Evolutionary conservation across 1,140 invertebrate genomes (phyloP), one percentile per base, ranked within the genome.

Genomic region (Holotrichia oblita): DNA sequence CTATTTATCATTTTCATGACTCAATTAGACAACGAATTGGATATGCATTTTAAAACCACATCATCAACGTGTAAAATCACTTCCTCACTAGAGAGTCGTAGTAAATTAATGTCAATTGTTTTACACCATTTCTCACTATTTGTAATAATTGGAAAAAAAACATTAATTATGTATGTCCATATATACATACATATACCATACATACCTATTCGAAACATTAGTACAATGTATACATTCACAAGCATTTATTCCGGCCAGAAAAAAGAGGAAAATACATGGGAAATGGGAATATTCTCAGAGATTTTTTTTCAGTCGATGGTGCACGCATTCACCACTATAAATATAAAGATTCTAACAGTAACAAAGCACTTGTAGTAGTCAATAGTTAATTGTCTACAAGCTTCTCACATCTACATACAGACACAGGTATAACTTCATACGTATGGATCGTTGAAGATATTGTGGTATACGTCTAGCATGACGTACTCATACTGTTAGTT

Each of bases 21-120:
- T 55, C 48, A 55, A 55, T 55, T 55, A 55, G 48, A n/a, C 48
- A 55, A 55, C 14, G 48, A 55, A 55, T 55, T 55, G 48, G 14
- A 55, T 17, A 55, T n/a, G 17, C 48, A 17, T 17, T 14, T 55
- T 55, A 55, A 55, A 55, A 1, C 48, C 14, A 17, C 14, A 17
- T 55, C 2, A 55, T 55, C 48, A 17, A 55, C 48, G 14, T 17
- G n/a, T 17, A n/a, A 55, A 55, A 55, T 55, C 48, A 55, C n/a
- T 55, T 55, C 48, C 48, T 55, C 14, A 14, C 0, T n/a, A 55
- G 48, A 55, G 14, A 55, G n/a, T 17, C 6, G 48, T 17, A 55
- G 12, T 55, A 55, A 55, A 55, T 55, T 20, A 7, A 6, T 55
- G 12, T 7, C 3, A 14, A 55, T 55, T 55, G 6, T 17, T 55